A percentile compares a stretch with the other conserved stretches of the same genome.
Evolutionary conservation across 2,888 invertebrate species (phyloP).

Genomic region (Tiliacea aurago): DNA sequence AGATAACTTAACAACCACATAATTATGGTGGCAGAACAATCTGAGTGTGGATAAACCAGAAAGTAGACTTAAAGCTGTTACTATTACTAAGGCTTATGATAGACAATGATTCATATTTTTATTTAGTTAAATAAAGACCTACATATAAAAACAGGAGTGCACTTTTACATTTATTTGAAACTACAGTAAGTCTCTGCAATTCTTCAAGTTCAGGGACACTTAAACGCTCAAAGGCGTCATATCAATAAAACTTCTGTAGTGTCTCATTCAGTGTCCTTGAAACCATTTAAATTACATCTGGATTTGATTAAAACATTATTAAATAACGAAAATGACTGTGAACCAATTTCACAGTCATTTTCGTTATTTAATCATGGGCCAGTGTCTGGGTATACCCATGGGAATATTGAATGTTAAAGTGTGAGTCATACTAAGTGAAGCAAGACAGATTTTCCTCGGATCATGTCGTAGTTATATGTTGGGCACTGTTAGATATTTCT

Average conservation of each 20-base stretch:
- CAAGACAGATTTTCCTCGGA: conserved; percentile 16
- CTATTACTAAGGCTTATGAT: too few relatives aligned
- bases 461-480: neutral
- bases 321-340: neutral
- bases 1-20: too few relatives aligned
- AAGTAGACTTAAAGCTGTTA: too few relatives aligned
- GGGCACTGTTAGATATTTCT: neutral
- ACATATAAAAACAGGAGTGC: neutral
- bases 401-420: conserved; percentile 12
- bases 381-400: neutral
- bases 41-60: neutral
- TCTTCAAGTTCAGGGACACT: too few relatives aligned
- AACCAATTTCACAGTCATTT: too few relatives aligned
- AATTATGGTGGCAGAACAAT: too few relatives aligned
- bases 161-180: neutral
- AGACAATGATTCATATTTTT: too few relatives aligned
- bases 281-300: neutral
- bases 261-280: too few relatives aligned
- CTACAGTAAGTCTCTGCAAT: too few relatives aligned
- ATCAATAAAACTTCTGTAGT: too few relatives aligned
- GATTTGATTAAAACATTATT: neutral
- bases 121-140: neutral
- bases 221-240: too few relatives aligned
- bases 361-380: too few relatives aligned
- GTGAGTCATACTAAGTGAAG: conserved; percentile 26